Base-by-base conservation (phyloP, 92 coral and sea anemone species). In the Bergia sp. region DNA sequence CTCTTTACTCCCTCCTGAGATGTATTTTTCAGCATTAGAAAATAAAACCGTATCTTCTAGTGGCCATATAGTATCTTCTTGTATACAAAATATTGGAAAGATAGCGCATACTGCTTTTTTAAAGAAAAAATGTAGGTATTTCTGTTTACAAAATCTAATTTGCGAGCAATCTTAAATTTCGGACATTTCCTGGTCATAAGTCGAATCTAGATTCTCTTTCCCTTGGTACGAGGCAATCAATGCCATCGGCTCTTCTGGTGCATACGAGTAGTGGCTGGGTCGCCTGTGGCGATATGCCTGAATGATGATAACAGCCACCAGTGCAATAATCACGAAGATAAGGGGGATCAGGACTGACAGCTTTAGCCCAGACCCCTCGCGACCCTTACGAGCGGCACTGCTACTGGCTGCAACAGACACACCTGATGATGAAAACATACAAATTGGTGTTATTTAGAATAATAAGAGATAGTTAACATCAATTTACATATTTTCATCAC, bases 321-420 rank as follows among this genome's bases (percentile, higher is more conserved):
- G 76, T 40, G 53, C n/a, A 37, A 82, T 11, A 29, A 82, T 66
- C 55, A 82, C 76, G 3, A 82, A 40, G 38, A 82, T 37, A 23
- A 82, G 86, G 1, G 86, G 86, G n/a, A 82, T 82, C 50, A 82
- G 38, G n/a, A 82, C 66, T 82, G 86, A 82, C 40, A 81, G 85
- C 85, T 58, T 57, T 21, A 61, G 45, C 36, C 45, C 83, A 16
- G 65, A 42, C 58, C 58, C 58, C 58, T 53, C 2, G 13, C 58
- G 58, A 53, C 67, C 21, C 23, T 79, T 36, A 20, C 86, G 76
- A 64, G 76, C 58, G 43, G 61, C 39, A 57, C 21, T 41, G 76
- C 29, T 29, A 29, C 20, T 65, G 15, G 86, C 76, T 23, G 11
- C 58, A 42, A 23, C 86, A 13, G 76, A 72, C 20, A 20, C 76